Base-by-base conservation (phyloP, 2,113 vertebrate genomes). In the Poicephalus meyeri region DNA sequence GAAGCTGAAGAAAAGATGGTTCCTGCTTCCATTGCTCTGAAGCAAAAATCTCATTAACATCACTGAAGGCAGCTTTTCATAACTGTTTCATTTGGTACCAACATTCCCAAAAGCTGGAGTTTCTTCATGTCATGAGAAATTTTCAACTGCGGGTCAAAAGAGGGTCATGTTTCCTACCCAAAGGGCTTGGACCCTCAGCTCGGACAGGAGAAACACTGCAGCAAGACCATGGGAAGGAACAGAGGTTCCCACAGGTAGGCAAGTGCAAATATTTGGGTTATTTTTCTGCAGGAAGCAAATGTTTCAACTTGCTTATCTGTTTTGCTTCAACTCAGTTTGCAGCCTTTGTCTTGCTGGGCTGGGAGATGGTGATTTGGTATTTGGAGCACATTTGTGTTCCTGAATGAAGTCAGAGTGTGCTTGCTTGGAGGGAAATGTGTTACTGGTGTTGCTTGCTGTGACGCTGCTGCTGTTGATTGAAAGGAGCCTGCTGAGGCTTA, bases 401-500 rank as follows among this genome's bases (percentile, higher is more conserved):
- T 89, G 86, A 92, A 82, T 83, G 94, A 80, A 97, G 81, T 35
- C 91, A 89, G 82, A 73, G 53, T 2, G 4, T 85, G 71, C 39
- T 87, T 89, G 90, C 88, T 93, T 41, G 69, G 70, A 94, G 88
- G 86, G 70, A 91, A 96, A 92, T 78, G 37, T 79, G 82, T 93
- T 91, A 26, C 77, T 89, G 89, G 63, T 81, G 88, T 52, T 86
- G 56, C 83, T 94, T 46, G 50, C 94, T 91, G 95, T 87, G 91
- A 88, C 19, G 23, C 83, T 64, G 80, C 50, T 85, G 80, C 78
- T 85, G 74, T 71, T 89, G 95, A 96, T 80, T 92, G 95, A 97
- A 93, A 92, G 86, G 42, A 92, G 15, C 94, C 92, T 96, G 96
- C 96, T 95, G 96, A 77, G 95, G 33, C 69, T 91, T 93, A 85